Conservation (phyloP, 2,888 invertebrate species). For the Leptinotarsa rubiginosa region DNA sequence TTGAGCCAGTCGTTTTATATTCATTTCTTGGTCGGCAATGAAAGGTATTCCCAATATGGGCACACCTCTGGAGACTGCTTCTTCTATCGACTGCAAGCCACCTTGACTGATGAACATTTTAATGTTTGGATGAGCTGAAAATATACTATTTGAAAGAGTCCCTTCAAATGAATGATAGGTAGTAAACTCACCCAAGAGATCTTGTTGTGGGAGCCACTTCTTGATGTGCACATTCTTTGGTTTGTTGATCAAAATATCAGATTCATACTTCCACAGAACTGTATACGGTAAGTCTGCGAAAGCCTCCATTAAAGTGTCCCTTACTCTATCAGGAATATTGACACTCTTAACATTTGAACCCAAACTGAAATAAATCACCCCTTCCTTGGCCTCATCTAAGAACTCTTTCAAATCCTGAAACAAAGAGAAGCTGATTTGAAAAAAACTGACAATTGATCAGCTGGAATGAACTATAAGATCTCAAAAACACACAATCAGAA, state of each 20-base stretch:
- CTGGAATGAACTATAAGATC: not conserved
- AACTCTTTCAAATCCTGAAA: slow-evolving; percentile 60
- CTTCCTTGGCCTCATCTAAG: slow-evolving; percentile 60
- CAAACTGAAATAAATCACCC: slow-evolving; percentile 64
- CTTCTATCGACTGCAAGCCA: slow-evolving; percentile 57
- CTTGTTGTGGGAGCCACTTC: slow-evolving; percentile 68
- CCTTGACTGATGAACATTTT: slow-evolving; percentile 57
- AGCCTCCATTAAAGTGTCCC: slow-evolving; percentile 59
- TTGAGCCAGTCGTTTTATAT: slow-evolving; percentile 49
- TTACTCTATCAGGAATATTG: slow-evolving; percentile 58
- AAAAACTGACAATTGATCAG: not conserved
- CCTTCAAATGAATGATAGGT: not conserved
- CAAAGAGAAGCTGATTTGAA: not conserved
- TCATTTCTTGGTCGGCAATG: slow-evolving; percentile 57
- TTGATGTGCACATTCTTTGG: slow-evolving; percentile 62
- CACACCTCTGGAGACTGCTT: slow-evolving; percentile 54
- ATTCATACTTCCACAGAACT: slow-evolving; percentile 67
- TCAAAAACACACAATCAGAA: too few relatives aligned
- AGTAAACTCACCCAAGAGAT: slow-evolving; percentile 61
- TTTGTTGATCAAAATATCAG: slow-evolving; percentile 58
- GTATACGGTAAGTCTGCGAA: slow-evolving; percentile 64
- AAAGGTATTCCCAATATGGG: slow-evolving; percentile 58
- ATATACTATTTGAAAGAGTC: slow-evolving; percentile 6
- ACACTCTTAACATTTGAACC: slow-evolving; percentile 64
- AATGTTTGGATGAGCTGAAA: slow-evolving; percentile 56